Conservation (phyloP, 1,140 invertebrate genomes). For the Myzus persicae region DNA sequence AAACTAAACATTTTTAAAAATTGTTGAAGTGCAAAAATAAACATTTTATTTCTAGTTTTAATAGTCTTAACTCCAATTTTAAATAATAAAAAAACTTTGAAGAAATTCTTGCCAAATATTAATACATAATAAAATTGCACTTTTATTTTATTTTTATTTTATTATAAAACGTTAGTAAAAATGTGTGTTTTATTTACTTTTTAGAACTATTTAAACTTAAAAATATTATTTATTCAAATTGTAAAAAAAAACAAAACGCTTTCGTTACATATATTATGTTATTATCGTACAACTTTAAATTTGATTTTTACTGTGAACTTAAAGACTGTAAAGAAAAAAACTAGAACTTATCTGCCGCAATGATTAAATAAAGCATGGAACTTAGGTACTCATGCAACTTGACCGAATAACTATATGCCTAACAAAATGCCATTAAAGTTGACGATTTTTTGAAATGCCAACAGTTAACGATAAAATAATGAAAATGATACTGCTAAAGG, state of each 20-base stretch:
- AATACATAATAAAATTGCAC: not conserved
- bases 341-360: not conserved
- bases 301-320: no score
- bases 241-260: no score
- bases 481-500: not conserved
- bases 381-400: not conserved
- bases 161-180: no score
- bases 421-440: not conserved
- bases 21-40: not conserved
- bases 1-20: not conserved
- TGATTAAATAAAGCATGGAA: not conserved
- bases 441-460: not conserved
- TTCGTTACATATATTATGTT: no score
- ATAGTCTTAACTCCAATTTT: not conserved
- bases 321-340: not conserved
- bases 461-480: not conserved
- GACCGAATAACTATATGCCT: not conserved
- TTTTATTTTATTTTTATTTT: no score
- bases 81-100: not conserved
- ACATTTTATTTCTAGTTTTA: not conserved
- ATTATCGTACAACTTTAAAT: no score
- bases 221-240: not conserved
- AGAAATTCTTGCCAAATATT: no score
- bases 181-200: no score
- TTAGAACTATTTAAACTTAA: no score